Evolutionary conservation across 2,113 vertebrate species (phyloP), one percentile per base, ranked within the genome.

Genomic region (Phylloscopus trochilus): DNA sequence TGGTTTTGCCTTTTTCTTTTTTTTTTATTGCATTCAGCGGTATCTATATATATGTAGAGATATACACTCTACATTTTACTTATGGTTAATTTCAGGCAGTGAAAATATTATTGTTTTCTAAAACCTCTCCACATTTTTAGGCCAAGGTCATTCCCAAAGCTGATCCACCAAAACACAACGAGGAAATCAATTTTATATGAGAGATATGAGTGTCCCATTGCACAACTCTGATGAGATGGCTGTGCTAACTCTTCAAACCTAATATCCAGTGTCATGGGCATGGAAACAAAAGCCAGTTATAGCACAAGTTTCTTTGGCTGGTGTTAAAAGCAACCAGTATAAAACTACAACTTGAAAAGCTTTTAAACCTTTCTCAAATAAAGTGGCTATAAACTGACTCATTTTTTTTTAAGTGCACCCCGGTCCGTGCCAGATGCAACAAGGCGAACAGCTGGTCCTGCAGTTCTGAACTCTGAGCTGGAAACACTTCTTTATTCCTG

Each of bases 211-310:
- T 49, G 27, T 41, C 35, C 30, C 31, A 55, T 35, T 11, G 7
- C 37, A 49, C 46, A 66, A 30, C 20, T 37, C 28, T 37, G 53
- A 68, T 5, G 18, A 58, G 55, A 77, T 17, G 26, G 46, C 23
- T 63, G 43, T 63, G 56, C 30, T 88, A 69, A 82, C 68, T 74
- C 73, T 77, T 39, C 17, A 39, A 1, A 68, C 62, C 44, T 83
- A 93, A 96, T 96, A 97, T 18, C n/a, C 7, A 19, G 62, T 43
- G n/a, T 60, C 88, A 87, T 14, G 5, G 78, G 52, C 91, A 83
- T 58, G 55, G 35, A 47, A 90, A 77, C 19, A 69, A 82, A 63
- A 92, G 27, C 23, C 37, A 58, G 13, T 74, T 41, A 87, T 2
- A 70, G 39, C n/a, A 69, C 47, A 30, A 84, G 41, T 46, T 96